Percentiles rank a stretch among this genome's conserved stretches.
phyloP scores from a whole-genome alignment of 2,113 vertebrate species.

The Notarius quadriscutis region DNA sequence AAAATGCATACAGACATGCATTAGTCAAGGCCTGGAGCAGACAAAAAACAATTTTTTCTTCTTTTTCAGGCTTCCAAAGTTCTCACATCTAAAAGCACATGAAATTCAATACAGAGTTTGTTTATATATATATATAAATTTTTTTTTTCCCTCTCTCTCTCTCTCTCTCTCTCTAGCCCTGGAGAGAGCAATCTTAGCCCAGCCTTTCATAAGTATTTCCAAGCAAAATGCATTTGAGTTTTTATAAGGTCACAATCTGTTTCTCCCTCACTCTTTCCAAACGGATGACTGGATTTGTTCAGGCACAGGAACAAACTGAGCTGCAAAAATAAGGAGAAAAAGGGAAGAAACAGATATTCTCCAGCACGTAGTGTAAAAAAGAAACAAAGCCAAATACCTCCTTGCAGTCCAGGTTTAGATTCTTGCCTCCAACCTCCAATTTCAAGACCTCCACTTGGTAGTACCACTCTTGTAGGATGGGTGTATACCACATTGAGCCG shows the following conservation, averaged over 20 bases:
- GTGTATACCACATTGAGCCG: conserved; percentile 93
- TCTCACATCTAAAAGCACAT: neutral
- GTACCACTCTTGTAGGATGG: conserved; percentile 92
- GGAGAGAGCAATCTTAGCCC: neutral
- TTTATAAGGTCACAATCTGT: conserved; percentile 17
- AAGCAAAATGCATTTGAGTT: neutral
- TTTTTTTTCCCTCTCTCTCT: neutral
- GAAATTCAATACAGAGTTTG: neutral
- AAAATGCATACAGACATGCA: conserved; percentile 19
- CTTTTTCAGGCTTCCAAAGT: conserved; percentile 9
- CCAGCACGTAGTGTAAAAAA: neutral
- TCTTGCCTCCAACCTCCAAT: conserved; percentile 87
- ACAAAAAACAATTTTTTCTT: conserved; percentile 19
- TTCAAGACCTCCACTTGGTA: conserved; percentile 96
- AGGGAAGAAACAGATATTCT: neutral
- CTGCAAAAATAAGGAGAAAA: neutral
- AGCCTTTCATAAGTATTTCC: neutral
- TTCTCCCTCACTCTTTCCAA: neutral
- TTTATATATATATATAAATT: neutral
- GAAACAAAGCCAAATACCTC: conserved; percentile 75
- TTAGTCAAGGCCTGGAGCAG: conserved; percentile 19
- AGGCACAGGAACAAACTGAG: neutral
- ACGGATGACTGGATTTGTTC: neutral
- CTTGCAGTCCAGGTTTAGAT: conserved; percentile 88
- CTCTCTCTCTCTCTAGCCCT: neutral